Percentiles rank a stretch among this genome's conserved stretches.
Conservation (phyloP, 2,113 vertebrate species). For the Alosa alosa region DNA sequence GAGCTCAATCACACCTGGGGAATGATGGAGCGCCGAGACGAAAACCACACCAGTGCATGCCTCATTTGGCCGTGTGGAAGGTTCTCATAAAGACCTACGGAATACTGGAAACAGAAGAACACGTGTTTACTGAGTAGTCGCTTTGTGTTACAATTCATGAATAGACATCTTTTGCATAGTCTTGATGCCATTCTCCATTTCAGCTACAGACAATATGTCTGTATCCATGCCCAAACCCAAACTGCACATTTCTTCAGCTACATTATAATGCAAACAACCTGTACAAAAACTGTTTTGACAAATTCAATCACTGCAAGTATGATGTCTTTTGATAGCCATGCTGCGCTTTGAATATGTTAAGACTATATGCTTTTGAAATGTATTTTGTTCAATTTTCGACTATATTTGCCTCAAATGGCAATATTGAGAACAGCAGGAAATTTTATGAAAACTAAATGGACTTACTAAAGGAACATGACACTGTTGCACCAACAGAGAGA, state of each 20-base stretch:
- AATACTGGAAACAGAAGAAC: neutral
- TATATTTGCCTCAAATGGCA: neutral
- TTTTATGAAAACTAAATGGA: neutral
- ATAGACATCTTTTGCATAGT: neutral
- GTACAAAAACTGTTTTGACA: neutral
- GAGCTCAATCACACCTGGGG: conserved; percentile 12
- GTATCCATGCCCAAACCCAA: neutral
- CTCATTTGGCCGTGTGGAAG: neutral
- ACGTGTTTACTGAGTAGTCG: too few species aligned
- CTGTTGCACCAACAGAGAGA: neutral
- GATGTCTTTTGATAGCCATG: neutral
- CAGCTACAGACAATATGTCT: neutral
- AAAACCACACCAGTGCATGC: neutral
- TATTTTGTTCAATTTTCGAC: neutral
- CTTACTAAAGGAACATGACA: neutral
- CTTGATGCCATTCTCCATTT: neutral
- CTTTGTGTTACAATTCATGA: neutral
- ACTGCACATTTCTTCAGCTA: neutral
- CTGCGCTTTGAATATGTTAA: neutral
- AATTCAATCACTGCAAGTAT: neutral
- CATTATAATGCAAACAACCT: neutral
- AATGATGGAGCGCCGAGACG: conserved; percentile 20
- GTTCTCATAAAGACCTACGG: neutral
- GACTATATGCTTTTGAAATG: neutral
- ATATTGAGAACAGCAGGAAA: neutral